Evolutionary conservation across 2,797 vertebrate species (phyloP), one percentile per base, ranked within the genome.

Genomic region (Limnodromus scolopaceus): DNA sequence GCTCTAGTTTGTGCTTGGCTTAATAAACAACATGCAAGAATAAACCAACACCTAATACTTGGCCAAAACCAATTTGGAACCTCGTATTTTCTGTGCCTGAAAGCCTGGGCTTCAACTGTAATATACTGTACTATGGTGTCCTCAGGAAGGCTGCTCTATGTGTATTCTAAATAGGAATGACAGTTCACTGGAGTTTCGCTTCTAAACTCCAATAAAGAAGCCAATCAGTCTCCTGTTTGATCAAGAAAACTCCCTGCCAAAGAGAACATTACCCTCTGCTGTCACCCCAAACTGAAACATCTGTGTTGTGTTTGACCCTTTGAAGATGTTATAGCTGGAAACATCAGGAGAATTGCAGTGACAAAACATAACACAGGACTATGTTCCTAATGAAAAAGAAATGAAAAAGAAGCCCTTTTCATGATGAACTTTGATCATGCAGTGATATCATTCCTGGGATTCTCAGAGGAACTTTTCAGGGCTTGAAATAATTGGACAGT

Each of bases 251-350:
- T 49, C 38, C 22, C 54, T 78, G 68, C 55, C 79, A 80, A 54
- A 63, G 27, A 87, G 77, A 91, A 94, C 39, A 81, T 92, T 83
- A 82, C 88, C 87, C 58, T 85, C 34, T 71, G n/a, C 77, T 93
- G 60, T 93, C 70, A 87, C 51, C 24, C 84, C 85, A 60, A 87
- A 65, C 15, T 69, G 45, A 76, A 81, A 86, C 60, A 69, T 88
- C 90, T 93, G 92, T 88, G 69, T 81, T 92, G 18, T 92, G 46
- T 91, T 94, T 93, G 91, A 75, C 76, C 57, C 65, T 91, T 87
- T 95, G 80, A 94, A 96, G 76, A 91, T 76, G 68, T 25, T 92
- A 49, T 91, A 90, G 65, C 83, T 95, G 54, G 68, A 93, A 95
- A 94, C 45, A 74, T 65, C 45, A 89, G 71, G 75, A 94, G 53